These are phyloP conservation scores for Tragopan temminckii DNA, from an alignment of 2,797 vertebrate species.

Conservation along the genomic window DNA sequence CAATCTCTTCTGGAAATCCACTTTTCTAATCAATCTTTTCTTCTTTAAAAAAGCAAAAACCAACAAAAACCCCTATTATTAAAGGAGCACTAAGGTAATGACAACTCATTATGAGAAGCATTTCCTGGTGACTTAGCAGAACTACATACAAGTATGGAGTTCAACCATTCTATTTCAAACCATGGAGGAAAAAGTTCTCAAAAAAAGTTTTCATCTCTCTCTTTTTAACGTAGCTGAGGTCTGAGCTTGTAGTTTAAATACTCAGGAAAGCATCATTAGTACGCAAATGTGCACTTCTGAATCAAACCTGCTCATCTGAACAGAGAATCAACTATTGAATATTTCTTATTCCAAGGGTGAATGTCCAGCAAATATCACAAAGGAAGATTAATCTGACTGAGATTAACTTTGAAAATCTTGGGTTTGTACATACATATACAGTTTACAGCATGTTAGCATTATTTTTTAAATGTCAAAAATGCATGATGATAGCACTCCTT, in stretches of 20 bases:
- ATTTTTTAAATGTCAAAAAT: constrained; percentile 29
- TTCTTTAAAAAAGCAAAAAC: background rate
- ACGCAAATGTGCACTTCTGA: background rate
- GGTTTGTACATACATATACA: constrained; percentile 13
- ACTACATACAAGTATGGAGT: background rate
- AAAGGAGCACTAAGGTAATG: background rate
- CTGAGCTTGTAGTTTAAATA: background rate
- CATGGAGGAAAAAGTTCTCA: background rate
- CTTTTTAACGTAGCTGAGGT: background rate
- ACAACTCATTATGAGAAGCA: background rate
- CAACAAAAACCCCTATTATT: background rate
- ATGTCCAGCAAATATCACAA: constrained; percentile 31
- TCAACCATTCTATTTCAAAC: background rate
- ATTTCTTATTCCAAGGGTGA: constrained; percentile 26
- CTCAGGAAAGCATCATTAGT: background rate
- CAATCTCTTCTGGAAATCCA: background rate
- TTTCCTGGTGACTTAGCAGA: background rate
- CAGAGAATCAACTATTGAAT: constrained; percentile 41
- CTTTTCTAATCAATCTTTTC: background rate
- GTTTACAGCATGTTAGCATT: background rate
- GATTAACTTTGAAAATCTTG: constrained; percentile 36
- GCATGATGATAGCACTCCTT: background rate
- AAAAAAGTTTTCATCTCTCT: background rate
- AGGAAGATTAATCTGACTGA: constrained; percentile 53
- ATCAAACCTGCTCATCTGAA: background rate